Percentiles rank a stretch among this genome's conserved stretches.
Evolutionary conservation across 2,797 vertebrate genomes (phyloP).

Genomic region (Lagocephalus sceleratus): DNA sequence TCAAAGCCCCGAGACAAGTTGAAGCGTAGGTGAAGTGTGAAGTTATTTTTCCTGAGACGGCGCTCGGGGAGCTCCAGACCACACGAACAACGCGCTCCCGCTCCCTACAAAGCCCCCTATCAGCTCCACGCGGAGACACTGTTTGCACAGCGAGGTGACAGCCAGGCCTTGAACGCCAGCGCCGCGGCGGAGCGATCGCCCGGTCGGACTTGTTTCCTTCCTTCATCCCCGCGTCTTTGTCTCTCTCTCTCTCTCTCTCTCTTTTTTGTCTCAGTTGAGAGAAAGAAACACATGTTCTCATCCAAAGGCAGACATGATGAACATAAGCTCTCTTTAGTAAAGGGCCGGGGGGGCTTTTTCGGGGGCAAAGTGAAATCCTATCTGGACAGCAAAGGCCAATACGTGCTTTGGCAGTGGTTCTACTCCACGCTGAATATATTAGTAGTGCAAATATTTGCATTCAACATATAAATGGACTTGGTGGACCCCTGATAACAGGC

Average conservation of each 20-base stretch:
- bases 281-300: slow-evolving; percentile 72
- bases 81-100: slow-evolving; percentile 29
- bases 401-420: slow-evolving; percentile 68
- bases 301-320: slow-evolving; percentile 68
- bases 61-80: slow-evolving; percentile 14
- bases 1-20: slow-evolving; percentile 18
- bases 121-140: slow-evolving; percentile 55
- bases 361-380: slow-evolving; percentile 73
- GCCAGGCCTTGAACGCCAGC: slow-evolving; percentile 51
- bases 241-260: slow-evolving; percentile 42
- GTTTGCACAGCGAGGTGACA: slow-evolving; percentile 70
- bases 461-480: slow-evolving; percentile 72
- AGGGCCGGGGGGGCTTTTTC: slow-evolving; percentile 64
- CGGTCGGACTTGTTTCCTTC: slow-evolving; percentile 55
- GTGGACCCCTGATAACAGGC: slow-evolving; percentile 70
- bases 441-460: slow-evolving; percentile 80
- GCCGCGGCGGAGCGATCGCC: slow-evolving; percentile 51
- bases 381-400: slow-evolving; percentile 68
- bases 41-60: slow-evolving; percentile 20
- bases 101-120: slow-evolving; percentile 56
- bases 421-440: slow-evolving; percentile 67
- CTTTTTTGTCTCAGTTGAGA: slow-evolving; percentile 51
- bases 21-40: slow-evolving; percentile 21
- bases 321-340: slow-evolving; percentile 69
- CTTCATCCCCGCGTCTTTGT: slow-evolving; percentile 34